Evolutionary conservation across 2,113 vertebrate genomes (phyloP).

Genomic region (Aviceda subcristata): DNA sequence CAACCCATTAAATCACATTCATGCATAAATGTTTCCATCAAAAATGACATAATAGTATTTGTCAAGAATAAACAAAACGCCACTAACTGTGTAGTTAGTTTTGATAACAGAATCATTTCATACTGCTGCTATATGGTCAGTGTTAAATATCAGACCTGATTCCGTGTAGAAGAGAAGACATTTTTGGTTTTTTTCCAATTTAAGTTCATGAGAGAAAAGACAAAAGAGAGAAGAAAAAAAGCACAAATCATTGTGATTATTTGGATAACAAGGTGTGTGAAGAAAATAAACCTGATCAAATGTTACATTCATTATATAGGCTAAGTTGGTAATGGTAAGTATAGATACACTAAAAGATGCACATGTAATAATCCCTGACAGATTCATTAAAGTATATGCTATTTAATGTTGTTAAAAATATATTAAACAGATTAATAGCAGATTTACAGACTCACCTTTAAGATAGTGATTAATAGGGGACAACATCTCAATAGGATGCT

Average conservation of each 20-base stretch:
- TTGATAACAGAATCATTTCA: background rate
- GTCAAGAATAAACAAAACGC: background rate
- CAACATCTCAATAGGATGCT: background rate
- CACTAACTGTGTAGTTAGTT: background rate
- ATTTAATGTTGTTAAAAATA: background rate
- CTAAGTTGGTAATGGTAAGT: background rate
- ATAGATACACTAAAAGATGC: background rate
- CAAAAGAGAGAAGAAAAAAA: rapidly evolving
- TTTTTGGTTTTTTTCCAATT: background rate
- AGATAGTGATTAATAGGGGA: background rate
- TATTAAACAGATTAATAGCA: background rate
- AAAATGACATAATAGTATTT: background rate
- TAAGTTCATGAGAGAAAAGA: background rate
- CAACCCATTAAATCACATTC: background rate
- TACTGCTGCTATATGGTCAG: background rate
- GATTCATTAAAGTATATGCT: background rate
- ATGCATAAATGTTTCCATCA: background rate
- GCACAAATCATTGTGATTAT: background rate
- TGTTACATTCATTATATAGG: background rate
- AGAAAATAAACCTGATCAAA: background rate
- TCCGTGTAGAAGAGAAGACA: rapidly evolving
- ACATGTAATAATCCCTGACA: background rate
- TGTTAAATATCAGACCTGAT: background rate
- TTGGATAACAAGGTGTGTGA: background rate
- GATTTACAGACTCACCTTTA: background rate